Base-by-base conservation (phyloP, 2,797 vertebrate genomes). In the Peromyscus eremicus region DNA sequence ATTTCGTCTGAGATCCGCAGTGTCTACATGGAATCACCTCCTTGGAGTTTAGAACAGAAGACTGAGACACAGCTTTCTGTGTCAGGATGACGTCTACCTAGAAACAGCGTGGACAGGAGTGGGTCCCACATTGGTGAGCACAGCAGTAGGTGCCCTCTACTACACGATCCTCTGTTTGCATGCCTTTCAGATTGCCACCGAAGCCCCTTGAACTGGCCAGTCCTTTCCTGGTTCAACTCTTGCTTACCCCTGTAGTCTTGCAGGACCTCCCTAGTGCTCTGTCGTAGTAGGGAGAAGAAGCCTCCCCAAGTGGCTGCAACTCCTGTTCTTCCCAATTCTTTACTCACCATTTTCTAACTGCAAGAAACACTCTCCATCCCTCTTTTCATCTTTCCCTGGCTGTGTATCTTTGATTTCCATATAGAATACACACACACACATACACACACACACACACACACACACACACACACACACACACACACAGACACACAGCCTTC, bases 281-380 rank as follows among this genome's bases (percentile, higher is more conserved):
- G 52, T 27, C 29, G 34, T 29, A 90, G 23, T 84, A 19, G n/a
- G 49, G 43, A 81, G 6, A 29, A 16, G 43, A 29, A 16, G 43
- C 29, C 52, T 95, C 21, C 37, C 70, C n/a, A 89, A 55, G 77
- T 79, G 87, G 27, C 21, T 55, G 19, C 46, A 55, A n/a, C 29
- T 71, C 3, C 19, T 76, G 19, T 91, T 91, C 97, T 71, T 73
- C 86, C 55, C 49, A 29, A 85, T 37, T 17, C n/a, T 60, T 95
- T 75, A 49, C 17, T 95, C 55, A 49, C 19, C 55, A 13, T 87
- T 77, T 83, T 87, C 16, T 73, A 19, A 62, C 40, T 43, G 13
- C 32, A 89, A 6, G 21, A 76, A 85, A 66, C 5, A 64, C 23
- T 62, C 9, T 83, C 68, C 43, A 64, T 16, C n/a, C 19, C 43